These are phyloP conservation scores for Molanna angustata DNA, from an alignment of 2,888 invertebrate species.

Conservation along the genomic window DNA sequence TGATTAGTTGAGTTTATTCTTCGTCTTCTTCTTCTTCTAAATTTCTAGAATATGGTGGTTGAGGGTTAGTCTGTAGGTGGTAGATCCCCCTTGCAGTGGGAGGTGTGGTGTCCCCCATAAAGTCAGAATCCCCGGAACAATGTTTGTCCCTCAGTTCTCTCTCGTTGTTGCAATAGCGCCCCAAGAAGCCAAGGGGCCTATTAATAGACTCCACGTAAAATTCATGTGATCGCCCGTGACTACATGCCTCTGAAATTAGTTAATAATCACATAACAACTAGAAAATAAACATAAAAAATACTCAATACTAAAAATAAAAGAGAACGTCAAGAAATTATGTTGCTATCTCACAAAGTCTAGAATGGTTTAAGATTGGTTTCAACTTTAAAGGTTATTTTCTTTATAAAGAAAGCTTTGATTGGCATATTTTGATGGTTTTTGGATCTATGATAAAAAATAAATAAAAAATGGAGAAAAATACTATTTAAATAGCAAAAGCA, in stretches of 20 bases:
- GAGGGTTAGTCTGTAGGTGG: conserved; percentile 58
- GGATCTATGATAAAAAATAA: no score
- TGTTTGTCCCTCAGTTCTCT: conserved; percentile 45
- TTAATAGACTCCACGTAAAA: conserved; percentile 65
- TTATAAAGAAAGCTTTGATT: no score
- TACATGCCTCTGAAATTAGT: conserved; percentile 60
- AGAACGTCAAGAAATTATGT: no score
- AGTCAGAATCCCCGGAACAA: conserved; percentile 39
- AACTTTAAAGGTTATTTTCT: no score
- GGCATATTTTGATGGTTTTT: no score
- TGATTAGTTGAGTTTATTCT: not conserved
- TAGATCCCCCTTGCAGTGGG: conserved; percentile 53
- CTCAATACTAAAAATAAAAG: no score
- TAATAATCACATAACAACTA: no score
- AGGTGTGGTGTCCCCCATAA: conserved; percentile 57
- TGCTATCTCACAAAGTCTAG: no score
- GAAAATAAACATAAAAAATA: no score
- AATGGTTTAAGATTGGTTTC: no score
- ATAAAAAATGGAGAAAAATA: no score
- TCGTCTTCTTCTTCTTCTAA: conserved; percentile 1
- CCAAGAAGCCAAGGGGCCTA: conserved; percentile 51
- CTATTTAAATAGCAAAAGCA: no score
- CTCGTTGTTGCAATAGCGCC: conserved; percentile 57
- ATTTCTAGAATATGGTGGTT: conserved; percentile 52
- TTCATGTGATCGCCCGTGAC: conserved; percentile 62